Percentiles rank a stretch among this genome's conserved stretches.
These are phyloP conservation scores for Agrochola lota DNA, from an alignment of 2,888 invertebrate species.

Conservation along the genomic window DNA sequence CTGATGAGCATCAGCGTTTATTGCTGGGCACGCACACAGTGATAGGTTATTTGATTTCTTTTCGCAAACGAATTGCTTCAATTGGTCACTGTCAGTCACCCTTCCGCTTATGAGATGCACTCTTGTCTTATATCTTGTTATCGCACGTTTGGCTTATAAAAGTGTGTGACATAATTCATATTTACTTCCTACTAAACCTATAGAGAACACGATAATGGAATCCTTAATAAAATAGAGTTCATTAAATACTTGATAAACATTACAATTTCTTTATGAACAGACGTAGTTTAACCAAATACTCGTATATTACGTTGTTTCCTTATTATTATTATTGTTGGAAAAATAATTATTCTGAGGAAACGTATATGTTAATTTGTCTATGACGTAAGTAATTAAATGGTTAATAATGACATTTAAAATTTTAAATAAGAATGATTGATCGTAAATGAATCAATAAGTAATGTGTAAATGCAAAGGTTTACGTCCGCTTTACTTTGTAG, in stretches of 20 bases:
- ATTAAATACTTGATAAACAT: constrained; percentile 25
- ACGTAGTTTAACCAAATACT: constrained; percentile 41
- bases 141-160: constrained; percentile 47
- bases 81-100: constrained; percentile 76
- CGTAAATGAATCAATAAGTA: constrained; percentile 35
- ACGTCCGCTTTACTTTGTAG: constrained; percentile 58
- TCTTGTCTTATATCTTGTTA: constrained; percentile 42
- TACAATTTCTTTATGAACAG: constrained; percentile 53
- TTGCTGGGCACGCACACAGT: constrained; percentile 61
- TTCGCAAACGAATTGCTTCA: constrained; percentile 80
- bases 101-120: constrained; percentile 74
- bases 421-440: constrained; percentile 49
- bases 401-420: constrained; percentile 33
- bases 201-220: constrained; percentile 43
- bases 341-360: constrained; percentile 45
- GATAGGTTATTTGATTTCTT: constrained; percentile 70
- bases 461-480: constrained; percentile 45
- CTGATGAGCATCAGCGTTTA: constrained; percentile 71
- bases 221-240: constrained; percentile 30
- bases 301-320: constrained; percentile 50
- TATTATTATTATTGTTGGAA: constrained; percentile 40
- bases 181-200: constrained; percentile 25
- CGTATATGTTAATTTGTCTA: constrained; percentile 45
- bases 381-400: constrained; percentile 36
- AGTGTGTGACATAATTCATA: constrained; percentile 37